These are phyloP conservation scores for Corythornis vintsioides DNA, from an alignment of 2,113 vertebrate genomes.

Conservation along the genomic window DNA sequence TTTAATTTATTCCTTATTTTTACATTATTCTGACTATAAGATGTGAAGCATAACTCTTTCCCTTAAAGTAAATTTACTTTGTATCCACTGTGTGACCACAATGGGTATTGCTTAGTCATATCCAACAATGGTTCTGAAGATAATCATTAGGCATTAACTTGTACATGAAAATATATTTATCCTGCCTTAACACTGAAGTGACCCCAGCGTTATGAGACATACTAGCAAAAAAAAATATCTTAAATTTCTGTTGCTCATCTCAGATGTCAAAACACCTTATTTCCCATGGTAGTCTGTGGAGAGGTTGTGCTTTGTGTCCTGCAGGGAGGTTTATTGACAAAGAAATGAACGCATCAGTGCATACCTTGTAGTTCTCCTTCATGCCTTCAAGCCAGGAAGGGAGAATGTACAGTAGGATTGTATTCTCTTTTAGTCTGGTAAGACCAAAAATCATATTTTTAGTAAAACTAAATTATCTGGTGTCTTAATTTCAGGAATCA, in stretches of 20 bases:
- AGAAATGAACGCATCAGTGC: neutral
- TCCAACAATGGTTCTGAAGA: neutral
- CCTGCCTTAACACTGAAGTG: neutral
- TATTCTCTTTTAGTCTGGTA: neutral
- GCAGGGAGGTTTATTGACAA: neutral
- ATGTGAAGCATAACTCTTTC: neutral
- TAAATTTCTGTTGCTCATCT: neutral
- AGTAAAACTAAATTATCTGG: neutral
- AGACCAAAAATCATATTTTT: neutral
- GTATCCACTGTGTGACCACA: neutral
- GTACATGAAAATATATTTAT: neutral
- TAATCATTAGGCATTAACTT: neutral
- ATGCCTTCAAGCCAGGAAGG: neutral
- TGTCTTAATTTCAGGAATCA: neutral
- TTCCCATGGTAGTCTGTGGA: neutral
- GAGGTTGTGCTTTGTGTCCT: neutral
- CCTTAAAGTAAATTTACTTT: neutral
- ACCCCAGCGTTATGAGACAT: neutral
- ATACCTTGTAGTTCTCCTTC: neutral
- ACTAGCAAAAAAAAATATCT: neutral
- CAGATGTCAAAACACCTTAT: neutral
- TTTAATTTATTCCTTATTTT: neutral
- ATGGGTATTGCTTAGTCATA: neutral
- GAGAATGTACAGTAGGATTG: neutral
- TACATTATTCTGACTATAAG: neutral